Base-by-base conservation (phyloP, 2,113 vertebrate genomes). In the Microcebus jonahi region DNA sequence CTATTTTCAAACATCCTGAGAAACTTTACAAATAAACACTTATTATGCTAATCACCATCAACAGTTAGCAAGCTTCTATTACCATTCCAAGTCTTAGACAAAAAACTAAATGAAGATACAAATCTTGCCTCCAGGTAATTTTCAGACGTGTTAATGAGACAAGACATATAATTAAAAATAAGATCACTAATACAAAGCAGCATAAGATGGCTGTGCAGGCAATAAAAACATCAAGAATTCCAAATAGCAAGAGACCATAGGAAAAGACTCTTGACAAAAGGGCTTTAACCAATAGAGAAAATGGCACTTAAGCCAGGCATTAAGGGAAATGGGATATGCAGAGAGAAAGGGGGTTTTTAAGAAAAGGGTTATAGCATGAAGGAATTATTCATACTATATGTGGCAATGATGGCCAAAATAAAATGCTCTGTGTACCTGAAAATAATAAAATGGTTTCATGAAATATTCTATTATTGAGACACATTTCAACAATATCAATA, bases 81-180 rank as follows among this genome's bases (percentile, higher is more conserved):
- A 81, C 42, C 53, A 1, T n/a, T 87, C 61, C 59, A 70, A 20
- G n/a, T 67, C 36, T 89, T 53, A 94, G 34, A 65, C 21, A 76
- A 92, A 75, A 88, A 94, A 71, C 23, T 76, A 88, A 50, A 91
- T 23, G 18, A 82, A 85, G 39, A 94, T 17, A 87, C 8, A 91
- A 76, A 77, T 42, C 42, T 73, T 87, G 29, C 63, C 80, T 39
- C 93, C 27, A 71, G 59, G 68, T 68, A 89, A 89, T 88, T 95
- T 96, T 67, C 39, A 95, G 67, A 77, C 25, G 93, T 95, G 36
- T 76, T 93, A 87, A 90, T 83, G 42, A 36, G 29, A 79, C 8
- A 67, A 93, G 73, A 79, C 39, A 91, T 61, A 39, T 34, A 79
- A 96, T 88, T 95, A 82, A 97, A 94, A 93, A 59, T 93, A 93